These are phyloP conservation scores for Cephus spinipes DNA, from an alignment of 2,888 invertebrate genomes.

Conservation along the genomic window DNA sequence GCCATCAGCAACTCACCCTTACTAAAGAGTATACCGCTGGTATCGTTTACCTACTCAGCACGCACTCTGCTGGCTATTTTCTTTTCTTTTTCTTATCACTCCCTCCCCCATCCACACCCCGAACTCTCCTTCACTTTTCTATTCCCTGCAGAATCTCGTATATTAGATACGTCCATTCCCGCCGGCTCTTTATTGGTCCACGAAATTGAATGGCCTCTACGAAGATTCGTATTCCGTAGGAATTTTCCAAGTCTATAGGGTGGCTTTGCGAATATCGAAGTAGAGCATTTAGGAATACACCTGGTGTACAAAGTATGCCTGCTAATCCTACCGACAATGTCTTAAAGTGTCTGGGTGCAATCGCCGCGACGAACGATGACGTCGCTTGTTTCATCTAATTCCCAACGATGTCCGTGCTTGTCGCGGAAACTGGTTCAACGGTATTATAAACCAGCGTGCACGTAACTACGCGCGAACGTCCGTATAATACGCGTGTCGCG, in stretches of 20 bases:
- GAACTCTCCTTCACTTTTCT: background rate
- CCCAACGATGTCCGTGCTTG: background rate
- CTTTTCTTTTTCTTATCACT: background rate
- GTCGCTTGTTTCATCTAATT: background rate
- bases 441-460: background rate
- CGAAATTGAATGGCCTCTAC: background rate
- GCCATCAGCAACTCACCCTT: slow-evolving; percentile 22
- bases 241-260: background rate
- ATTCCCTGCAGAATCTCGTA: background rate
- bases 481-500: background rate
- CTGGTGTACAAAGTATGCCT: background rate
- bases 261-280: background rate
- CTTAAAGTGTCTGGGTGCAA: background rate
- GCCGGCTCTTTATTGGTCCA: background rate
- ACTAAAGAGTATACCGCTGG: background rate
- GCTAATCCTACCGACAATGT: background rate
- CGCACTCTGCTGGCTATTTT: background rate
- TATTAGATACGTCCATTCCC: background rate
- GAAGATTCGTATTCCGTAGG: background rate
- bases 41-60: background rate
- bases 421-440: background rate
- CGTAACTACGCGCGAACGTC: background rate
- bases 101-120: background rate
- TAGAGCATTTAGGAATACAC: background rate
- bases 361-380: background rate